Conservation (phyloP, 2,797 vertebrate species). For the Sebastes kiyomatsui region DNA sequence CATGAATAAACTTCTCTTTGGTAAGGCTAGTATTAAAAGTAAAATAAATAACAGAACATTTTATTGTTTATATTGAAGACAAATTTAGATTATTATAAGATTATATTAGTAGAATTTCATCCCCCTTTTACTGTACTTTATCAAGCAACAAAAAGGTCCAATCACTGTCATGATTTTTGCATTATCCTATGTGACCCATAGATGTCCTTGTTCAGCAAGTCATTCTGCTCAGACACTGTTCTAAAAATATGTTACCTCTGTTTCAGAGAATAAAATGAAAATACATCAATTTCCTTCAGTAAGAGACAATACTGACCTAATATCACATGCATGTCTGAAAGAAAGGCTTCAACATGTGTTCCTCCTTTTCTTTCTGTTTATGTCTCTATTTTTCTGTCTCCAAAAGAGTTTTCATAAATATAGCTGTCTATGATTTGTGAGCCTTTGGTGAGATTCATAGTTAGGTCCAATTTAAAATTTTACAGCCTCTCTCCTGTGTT, state of each 20-base stretch:
- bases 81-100: neutral
- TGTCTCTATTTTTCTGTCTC: neutral
- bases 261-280: constrained; percentile 29
- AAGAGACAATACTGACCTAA: constrained; percentile 7
- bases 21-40: too few relatives aligned
- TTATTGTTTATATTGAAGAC: neutral
- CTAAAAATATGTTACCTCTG: constrained; percentile 24
- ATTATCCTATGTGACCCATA: constrained; percentile 70
- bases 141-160: neutral
- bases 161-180: constrained; percentile 20
- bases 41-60: neutral
- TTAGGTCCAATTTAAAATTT: constrained; percentile 7
- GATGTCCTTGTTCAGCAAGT: constrained; percentile 82
- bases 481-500: neutral
- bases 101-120: neutral
- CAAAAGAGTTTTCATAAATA: neutral
- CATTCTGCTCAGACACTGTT: constrained; percentile 27
- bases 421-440: neutral
- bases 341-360: neutral
- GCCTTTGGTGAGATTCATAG: constrained; percentile 13
- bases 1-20: too few relatives aligned
- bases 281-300: neutral
- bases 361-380: neutral
- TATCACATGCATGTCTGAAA: constrained; percentile 11
- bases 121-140: neutral